These are phyloP conservation scores for Actinia equina DNA, from an alignment of 64 coral and sea anemone genomes.

Conservation along the genomic window DNA sequence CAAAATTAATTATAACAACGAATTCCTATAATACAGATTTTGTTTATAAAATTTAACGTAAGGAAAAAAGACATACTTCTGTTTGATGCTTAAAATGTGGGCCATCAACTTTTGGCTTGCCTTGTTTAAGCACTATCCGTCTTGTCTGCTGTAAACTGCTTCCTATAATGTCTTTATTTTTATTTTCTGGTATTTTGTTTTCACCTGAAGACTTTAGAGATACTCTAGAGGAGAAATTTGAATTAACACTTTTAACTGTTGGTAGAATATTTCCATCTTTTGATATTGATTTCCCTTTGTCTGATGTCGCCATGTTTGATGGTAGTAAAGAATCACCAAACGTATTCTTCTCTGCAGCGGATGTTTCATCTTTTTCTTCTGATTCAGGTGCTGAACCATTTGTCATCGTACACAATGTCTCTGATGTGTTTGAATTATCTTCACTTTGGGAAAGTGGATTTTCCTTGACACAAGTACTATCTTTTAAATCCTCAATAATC, in stretches of 20 bases:
- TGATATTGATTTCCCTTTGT: background rate
- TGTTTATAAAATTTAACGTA: no score
- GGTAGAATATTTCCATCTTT: background rate
- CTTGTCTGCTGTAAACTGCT: background rate
- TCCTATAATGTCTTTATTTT: background rate
- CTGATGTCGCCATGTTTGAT: background rate
- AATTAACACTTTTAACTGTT: background rate
- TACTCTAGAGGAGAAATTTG: background rate
- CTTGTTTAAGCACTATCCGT: background rate
- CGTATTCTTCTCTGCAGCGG: background rate
- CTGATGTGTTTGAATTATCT: background rate
- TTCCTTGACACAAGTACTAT: background rate
- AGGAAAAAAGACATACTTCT: conserved; percentile 33
- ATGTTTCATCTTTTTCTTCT: background rate
- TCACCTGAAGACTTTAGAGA: background rate
- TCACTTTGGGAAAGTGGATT: background rate
- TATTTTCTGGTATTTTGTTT: background rate
- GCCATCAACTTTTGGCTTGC: conserved; percentile 41
- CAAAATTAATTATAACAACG: no score
- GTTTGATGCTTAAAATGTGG: conserved; percentile 51
- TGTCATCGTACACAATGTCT: background rate
- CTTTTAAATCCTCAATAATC: background rate
- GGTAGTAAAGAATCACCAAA: background rate
- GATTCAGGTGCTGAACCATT: background rate
- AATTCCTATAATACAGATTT: no score